Base-by-base conservation (phyloP, 2,797 vertebrate genomes). In the Steatocranus sp. region DNA sequence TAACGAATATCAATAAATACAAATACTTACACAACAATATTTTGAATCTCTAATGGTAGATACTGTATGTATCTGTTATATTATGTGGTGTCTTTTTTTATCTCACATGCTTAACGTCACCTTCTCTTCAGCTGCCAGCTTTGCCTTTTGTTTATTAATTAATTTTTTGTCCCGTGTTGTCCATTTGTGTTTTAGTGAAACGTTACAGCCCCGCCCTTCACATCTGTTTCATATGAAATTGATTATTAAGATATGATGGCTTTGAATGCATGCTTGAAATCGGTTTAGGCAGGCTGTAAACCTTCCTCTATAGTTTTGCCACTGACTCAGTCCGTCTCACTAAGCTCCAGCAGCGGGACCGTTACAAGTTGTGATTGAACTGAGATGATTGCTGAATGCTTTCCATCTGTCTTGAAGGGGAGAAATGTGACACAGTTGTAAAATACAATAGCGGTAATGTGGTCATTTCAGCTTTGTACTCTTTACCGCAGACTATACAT, bases 221-320 rank as follows among this genome's bases (percentile, higher is more conserved):
- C 81, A 82, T 86, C 51, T 85, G 88, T 83, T 89, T 86, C 46
- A 36, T 9, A 63, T 86, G 20, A 85, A 85, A 83, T 17, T 63
- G 49, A 83, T 85, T 56, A 32, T 75, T 84, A 34, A 81, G 68
- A 76, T 14, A 7, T 75, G 75, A 41, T 87, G 76, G 76, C 76
- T 79, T 66, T 18, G 68, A 79, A 75, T 51, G 68, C 56, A 68
- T 6, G 48, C 46, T n/a, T 79, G 46, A 81, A 79, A 74, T 41
- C 4, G 10, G 20, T 83, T 80, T 82, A 54, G 68, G 68, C 41
- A 12, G 66, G 25, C 66, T 70, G 20, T 25, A 70, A 49, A 77
- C 50, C 78, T 73, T 32, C 81, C 15, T 78, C 23, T 12, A 4
- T 18, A 30, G 17, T 78, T 68, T 76, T 78, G 83, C 86, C 77